phyloP scores from a whole-genome alignment of 2,888 invertebrate genomes.

The Serripes groenlandicus region DNA sequence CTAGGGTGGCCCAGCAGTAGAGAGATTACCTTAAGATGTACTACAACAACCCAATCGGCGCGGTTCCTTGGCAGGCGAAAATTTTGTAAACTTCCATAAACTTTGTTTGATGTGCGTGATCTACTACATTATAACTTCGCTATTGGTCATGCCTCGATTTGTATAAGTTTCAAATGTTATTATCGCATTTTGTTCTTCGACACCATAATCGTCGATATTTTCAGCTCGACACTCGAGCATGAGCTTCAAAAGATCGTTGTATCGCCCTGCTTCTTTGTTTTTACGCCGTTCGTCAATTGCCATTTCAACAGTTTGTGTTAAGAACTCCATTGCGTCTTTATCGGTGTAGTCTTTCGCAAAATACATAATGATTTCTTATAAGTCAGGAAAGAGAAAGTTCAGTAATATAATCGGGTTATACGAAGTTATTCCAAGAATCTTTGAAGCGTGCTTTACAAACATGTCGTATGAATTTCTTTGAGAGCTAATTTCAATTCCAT shows the following conservation, averaged over 20 bases:
- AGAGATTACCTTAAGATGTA: no score
- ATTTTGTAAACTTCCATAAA: no score
- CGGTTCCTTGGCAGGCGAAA: no score
- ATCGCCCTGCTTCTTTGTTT: neutral
- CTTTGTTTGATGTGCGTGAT: no score
- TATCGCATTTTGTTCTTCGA: slow-evolving; percentile 11
- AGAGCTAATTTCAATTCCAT: slow-evolving; percentile 68
- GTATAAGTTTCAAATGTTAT: slow-evolving; percentile 40
- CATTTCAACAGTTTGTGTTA: slow-evolving; percentile 32
- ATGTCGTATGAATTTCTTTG: slow-evolving; percentile 61
- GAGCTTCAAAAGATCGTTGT: slow-evolving; percentile 39
- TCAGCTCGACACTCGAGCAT: slow-evolving; percentile 43
- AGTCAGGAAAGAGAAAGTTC: slow-evolving; percentile 51
- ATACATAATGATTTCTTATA: slow-evolving; percentile 28
- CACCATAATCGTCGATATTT: neutral
- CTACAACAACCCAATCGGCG: no score
- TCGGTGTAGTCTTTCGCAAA: slow-evolving; percentile 25
- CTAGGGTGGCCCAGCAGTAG: no score
- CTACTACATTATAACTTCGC: slow-evolving; percentile 77
- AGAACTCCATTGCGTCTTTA: slow-evolving; percentile 43
- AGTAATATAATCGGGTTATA: slow-evolving; percentile 32
- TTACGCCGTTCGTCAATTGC: slow-evolving; percentile 48
- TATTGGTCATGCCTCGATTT: slow-evolving; percentile 61
- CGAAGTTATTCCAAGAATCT: slow-evolving; percentile 30
- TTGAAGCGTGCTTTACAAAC: slow-evolving; percentile 60